Conservation (phyloP, 2,888 invertebrate genomes). For the Harpalus rufipes region DNA sequence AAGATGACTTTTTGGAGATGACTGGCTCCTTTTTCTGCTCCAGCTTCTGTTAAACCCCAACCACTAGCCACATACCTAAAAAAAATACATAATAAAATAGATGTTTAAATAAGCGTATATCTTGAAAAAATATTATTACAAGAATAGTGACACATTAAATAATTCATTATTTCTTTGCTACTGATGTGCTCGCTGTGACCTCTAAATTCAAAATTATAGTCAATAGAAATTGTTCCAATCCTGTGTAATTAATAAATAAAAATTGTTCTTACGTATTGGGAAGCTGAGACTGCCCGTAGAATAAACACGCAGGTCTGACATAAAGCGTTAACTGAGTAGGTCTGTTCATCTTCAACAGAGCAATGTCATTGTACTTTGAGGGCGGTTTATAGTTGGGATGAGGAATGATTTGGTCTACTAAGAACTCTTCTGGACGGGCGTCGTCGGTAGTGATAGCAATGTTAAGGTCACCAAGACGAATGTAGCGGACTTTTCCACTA, state of each 20-base stretch:
- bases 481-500: constrained; percentile 71
- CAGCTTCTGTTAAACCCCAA: constrained; percentile 73
- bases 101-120: no score
- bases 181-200: no score
- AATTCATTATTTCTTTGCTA: no score
- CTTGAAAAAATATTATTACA: no score
- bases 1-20: constrained; percentile 75
- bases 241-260: no score
- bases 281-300: constrained; percentile 70
- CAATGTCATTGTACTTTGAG: constrained; percentile 76
- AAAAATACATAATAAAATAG: neutral
- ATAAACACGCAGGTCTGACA: constrained; percentile 75
- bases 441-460: constrained; percentile 72
- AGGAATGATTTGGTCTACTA: constrained; percentile 70
- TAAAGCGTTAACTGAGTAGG: constrained; percentile 73
- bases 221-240: no score
- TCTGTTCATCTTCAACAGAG: constrained; percentile 73
- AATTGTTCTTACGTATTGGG: neutral
- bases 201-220: no score
- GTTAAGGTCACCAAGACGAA: constrained; percentile 76
- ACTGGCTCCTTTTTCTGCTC: constrained; percentile 70
- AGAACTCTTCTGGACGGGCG: constrained; percentile 72
- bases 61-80: constrained; percentile 71
- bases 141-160: no score
- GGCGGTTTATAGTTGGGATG: constrained; percentile 74